phyloP scores from a whole-genome alignment of 2,113 vertebrate genomes.

The Festucalex cinctus region DNA sequence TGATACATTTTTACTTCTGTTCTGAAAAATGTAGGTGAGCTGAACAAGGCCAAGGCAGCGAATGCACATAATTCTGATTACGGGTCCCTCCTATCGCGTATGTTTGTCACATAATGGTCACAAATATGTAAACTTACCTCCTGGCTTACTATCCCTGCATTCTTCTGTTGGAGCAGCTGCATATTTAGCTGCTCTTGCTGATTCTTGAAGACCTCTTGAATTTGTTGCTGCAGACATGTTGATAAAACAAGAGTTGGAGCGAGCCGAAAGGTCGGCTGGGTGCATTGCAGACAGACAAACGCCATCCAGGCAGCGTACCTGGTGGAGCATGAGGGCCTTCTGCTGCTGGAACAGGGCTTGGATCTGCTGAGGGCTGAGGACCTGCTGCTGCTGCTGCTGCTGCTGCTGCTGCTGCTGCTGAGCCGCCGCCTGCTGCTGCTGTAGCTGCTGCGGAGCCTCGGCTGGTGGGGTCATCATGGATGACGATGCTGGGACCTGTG shows the following conservation, averaged over 20 bases:
- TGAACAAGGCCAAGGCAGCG: too few relatives aligned
- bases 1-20: too few relatives aligned
- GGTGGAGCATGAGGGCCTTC: slow-evolving; percentile 76
- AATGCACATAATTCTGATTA: too few relatives aligned
- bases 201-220: slow-evolving; percentile 77
- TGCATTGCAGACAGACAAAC: not conserved
- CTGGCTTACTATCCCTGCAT: slow-evolving; percentile 68
- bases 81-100: not conserved
- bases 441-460: slow-evolving; percentile 66
- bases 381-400: slow-evolving; percentile 60
- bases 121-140: slow-evolving; percentile 54
- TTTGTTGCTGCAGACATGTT: slow-evolving; percentile 64
- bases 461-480: slow-evolving; percentile 74
- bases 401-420: slow-evolving; percentile 66
- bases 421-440: slow-evolving; percentile 58
- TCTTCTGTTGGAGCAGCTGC: slow-evolving; percentile 74
- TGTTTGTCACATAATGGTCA: not conserved
- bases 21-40: too few relatives aligned
- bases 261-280: not conserved
- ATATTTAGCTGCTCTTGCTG: slow-evolving; percentile 75
- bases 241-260: not conserved
- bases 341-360: slow-evolving; percentile 75
- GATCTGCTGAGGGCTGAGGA: slow-evolving; percentile 74
- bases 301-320: slow-evolving; percentile 48
- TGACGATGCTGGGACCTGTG: slow-evolving; percentile 60